A percentile compares a stretch with the other conserved stretches of the same genome.
Evolutionary conservation across 2,797 vertebrate species (phyloP).

Genomic region (Benthosema pterotum): DNA sequence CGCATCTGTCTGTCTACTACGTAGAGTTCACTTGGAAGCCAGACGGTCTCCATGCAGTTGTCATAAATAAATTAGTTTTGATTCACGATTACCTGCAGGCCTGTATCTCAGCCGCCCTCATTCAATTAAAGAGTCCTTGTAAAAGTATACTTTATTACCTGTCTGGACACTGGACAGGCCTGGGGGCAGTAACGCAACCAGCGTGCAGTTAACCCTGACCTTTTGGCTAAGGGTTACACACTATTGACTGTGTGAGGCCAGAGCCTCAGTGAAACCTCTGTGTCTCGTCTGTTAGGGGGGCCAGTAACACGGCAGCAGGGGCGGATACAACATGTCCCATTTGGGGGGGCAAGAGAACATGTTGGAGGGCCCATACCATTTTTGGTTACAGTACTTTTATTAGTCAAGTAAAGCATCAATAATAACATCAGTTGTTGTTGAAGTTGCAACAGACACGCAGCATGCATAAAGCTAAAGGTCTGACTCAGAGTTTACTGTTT

Average conservation of each 20-base stretch:
- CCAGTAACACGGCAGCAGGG: too few species aligned
- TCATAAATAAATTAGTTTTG: slow-evolving; percentile 70
- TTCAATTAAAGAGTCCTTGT: slow-evolving; percentile 70
- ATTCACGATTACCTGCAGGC: slow-evolving; percentile 71
- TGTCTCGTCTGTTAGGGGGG: slow-evolving; percentile 62
- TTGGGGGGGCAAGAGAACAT: too few species aligned
- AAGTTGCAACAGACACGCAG: too few species aligned
- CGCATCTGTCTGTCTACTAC: not conserved
- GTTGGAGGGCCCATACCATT: too few species aligned
- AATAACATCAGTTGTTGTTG: too few species aligned
- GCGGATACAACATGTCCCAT: too few species aligned
- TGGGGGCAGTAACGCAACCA: slow-evolving; percentile 58
- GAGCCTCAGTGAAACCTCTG: slow-evolving; percentile 49
- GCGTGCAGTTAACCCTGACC: slow-evolving; percentile 42
- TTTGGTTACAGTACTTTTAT: too few species aligned
- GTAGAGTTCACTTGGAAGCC: slow-evolving; percentile 43
- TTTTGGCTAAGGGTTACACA: slow-evolving; percentile 47
- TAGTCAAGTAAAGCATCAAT: too few species aligned
- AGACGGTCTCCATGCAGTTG: slow-evolving; percentile 58
- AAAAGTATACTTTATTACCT: slow-evolving; percentile 74
- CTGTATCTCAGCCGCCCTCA: slow-evolving; percentile 56
- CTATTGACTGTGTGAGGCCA: slow-evolving; percentile 44
- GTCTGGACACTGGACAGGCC: slow-evolving; percentile 56
- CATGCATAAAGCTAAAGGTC: too few species aligned
- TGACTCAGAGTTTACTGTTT: too few species aligned